Base-by-base conservation (phyloP, 2,113 vertebrate genomes). In the Delphinus delphis region DNA sequence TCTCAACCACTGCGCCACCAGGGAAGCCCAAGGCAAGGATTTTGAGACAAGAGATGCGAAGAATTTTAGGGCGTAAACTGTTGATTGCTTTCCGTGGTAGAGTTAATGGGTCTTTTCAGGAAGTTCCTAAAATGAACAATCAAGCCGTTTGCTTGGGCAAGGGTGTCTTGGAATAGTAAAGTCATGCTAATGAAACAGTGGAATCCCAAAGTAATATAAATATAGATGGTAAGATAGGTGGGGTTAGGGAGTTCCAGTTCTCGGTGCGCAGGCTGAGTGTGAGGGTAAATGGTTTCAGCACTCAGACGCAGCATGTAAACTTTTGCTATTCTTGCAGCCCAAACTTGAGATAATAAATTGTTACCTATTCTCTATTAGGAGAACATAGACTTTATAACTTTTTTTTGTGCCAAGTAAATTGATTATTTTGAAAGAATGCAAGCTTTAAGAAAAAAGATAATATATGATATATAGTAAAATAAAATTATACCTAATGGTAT, bases 391-490 rank as follows among this genome's bases (percentile, higher is more conserved):
- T 73, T 26, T 47, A 28, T 41, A 67, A n/a, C 5, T 28, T 1
- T 76, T 94, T 68, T 92, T 79, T 9, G 18, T 55, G 65, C 73
- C 63, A 81, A 36, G 25, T 58, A 86, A 93, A 31, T 79, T 21
- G 14, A 50, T 95, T 86, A 83, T 87, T 98, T 97, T 74, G 28
- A 92, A 96, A 97, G 47, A 74, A 68, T n/a, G 50, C 4, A 82
- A 77, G 14, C 14, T 95, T 71, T 87, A 86, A 94, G 74, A 93
- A 86, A 77, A 68, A 62, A 71, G 17, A 74, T 94, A 55, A 3
- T 63, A 70, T 90, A 44, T 96, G 73, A 68, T 63, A 53, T 68
- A 7, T 79, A 70, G 53, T n/a, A 88, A 88, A 25, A 68, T 55
- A 90, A 95, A 92, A 18, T 14, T 70, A 67, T n/a, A 33, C 71